Base-by-base conservation (phyloP, 2,888 invertebrate genomes). In the Gari tellinella region DNA sequence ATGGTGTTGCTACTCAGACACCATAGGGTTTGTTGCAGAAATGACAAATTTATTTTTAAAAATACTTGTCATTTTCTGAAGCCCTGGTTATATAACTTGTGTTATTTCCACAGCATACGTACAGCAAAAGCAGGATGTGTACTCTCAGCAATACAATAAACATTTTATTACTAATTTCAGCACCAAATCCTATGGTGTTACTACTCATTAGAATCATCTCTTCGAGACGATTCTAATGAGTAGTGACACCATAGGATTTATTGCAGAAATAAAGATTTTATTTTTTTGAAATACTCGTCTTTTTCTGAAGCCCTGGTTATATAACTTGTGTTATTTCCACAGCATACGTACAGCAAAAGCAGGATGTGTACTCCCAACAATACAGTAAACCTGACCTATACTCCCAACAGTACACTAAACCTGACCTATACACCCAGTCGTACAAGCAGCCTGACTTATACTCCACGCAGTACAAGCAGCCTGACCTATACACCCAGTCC, bases 331-430 rank as follows among this genome's bases (percentile, higher is more conserved):
- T 4, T 21, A 25, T 38, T 48, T 41, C 45, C 55, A 38, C 49
- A 68, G 61, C 61, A 15, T 61, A 61, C 19, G 41, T 60, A 14
- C 67, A 61, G n/a, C 67, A 55, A 49, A 55, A 57, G 43, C 52
- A 40, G 12, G 67, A 61, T 31, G 31, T 10, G 5, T 31, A 31
- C 31, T 31, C 31, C 31, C 31, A 31, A 17, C 46, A 43, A 7
- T 63, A 63, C 53, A 63, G 53, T n/a, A 63, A 63, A 12, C 52
- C 51, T n/a, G 67, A 61, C 10, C 5, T 10, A 4, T 31, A 31
- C 31, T 31, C 31, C 31, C 31, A 31, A 17, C 46, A 43, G 12
- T 63, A 63, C 53, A 63, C 45, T n/a, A 63, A 63, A 12, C 31
- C 41, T 7, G 62, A 63, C 5, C 45, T 17, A 25, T 58, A 41